Evolutionary conservation across 1,140 invertebrate genomes (phyloP).

Genomic region (Zophobas morio): DNA sequence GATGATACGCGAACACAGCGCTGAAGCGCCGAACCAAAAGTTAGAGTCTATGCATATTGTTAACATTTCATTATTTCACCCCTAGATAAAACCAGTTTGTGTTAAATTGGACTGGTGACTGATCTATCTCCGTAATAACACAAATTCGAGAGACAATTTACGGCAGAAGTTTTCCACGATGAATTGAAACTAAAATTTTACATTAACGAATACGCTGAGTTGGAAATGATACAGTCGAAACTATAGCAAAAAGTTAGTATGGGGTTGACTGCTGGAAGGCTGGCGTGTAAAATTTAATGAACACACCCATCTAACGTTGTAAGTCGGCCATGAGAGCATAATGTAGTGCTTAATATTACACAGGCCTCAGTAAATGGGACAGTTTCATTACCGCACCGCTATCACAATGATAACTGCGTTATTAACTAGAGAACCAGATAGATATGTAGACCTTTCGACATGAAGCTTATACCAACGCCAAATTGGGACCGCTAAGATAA

Average conservation of each 20-base stretch:
- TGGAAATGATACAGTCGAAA: slow-evolving; percentile 11
- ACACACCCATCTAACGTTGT: slow-evolving; percentile 41
- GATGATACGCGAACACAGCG: too few species aligned
- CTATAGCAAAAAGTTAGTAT: slow-evolving; percentile 21
- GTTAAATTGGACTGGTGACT: slow-evolving; percentile 9
- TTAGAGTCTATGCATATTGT: slow-evolving; percentile 17
- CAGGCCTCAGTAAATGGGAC: slow-evolving; percentile 57
- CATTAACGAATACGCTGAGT: background rate
- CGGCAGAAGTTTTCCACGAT: background rate
- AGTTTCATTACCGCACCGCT: slow-evolving; percentile 57
- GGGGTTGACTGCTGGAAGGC: background rate
- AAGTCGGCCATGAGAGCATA: slow-evolving; percentile 51
- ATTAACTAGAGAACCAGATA: slow-evolving; percentile 58
- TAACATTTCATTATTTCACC: slow-evolving; percentile 18
- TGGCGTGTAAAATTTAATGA: slow-evolving; percentile 53
- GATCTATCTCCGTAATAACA: slow-evolving; percentile 8
- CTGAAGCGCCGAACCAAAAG: background rate
- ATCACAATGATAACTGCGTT: slow-evolving; percentile 58
- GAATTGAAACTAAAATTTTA: slow-evolving; percentile 8
- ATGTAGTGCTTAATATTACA: slow-evolving; percentile 59
- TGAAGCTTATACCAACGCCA: slow-evolving; percentile 47
- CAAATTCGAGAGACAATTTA: slow-evolving; percentile 1
- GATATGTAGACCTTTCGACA: slow-evolving; percentile 59
- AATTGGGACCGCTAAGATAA: slow-evolving; percentile 44
- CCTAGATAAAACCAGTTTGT: slow-evolving; percentile 1